Base-by-base conservation (phyloP, 2,113 vertebrate species). In the Ophiodon elongatus region DNA sequence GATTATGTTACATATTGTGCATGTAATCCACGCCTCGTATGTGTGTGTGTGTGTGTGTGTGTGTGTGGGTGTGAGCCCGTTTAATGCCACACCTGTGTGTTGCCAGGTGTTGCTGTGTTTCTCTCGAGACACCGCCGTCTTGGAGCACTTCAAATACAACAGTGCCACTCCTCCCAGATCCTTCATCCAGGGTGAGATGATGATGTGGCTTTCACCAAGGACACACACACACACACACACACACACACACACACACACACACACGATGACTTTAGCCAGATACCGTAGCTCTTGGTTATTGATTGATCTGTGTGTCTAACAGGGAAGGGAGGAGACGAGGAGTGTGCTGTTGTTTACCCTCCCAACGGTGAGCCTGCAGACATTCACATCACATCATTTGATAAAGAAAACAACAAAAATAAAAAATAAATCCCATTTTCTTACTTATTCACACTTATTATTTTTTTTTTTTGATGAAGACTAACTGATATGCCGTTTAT, bases 121-220 rank as follows among this genome's bases (percentile, higher is more conserved):
- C 91, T 99, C 98, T 72, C 93, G 98, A 70, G 98, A 99, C 89
- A 98, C 97, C 0, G 95, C 96, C 29, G 96, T 99, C 37, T 82
- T 99, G 94, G 95, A 96, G 72, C 98, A 99, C 92, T 99, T 99
- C 78, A 93, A 93, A 50, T 98, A 99, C 94, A 99, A 96, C 90
- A 98, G 98, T 65, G 98, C 98, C 80, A 96, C 97, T 64, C 98
- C 98, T 43, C 97, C 98, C 8, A 98, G 96, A 81, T 98, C 98
- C 37, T 97, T 97, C 85, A 95, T 98, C 84, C 95, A 89, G 95
- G 98, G 98, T 99, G 96, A 97, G 94, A 82, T 43, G 35, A 65
- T 29, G 35, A 8, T 31, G 33, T 15, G 13, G 1, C 62, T 21
- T 31, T 43, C 33, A n/a, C 29, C 19, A 52, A 70, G 47, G 59